Base-by-base conservation (phyloP, 2,797 vertebrate genomes). In the Setipinna tenuifilis region DNA sequence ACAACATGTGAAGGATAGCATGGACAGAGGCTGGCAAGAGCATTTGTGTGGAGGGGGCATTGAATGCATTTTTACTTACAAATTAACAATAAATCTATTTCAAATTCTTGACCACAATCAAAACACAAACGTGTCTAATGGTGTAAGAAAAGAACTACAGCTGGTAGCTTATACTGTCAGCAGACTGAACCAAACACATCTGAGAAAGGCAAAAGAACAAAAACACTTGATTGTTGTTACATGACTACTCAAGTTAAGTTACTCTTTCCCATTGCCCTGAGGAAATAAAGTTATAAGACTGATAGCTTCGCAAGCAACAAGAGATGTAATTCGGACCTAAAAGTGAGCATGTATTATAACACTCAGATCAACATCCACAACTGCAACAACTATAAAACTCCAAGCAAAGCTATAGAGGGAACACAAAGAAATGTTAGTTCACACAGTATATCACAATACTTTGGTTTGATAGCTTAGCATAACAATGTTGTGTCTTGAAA, bases 41-140 rank as follows among this genome's bases (percentile, higher is more conserved):
- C 90, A 96, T 96, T 96, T 96, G 95, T 95, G 96, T 94, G 94
- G 96, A 93, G 95, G 94, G 71, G 93, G 95, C 96, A 96, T 96
- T 97, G 98, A 99, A 99, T 99, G 98, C 98, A 99, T 99, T 99
- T 99, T 99, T 98, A 99, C 98, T 97, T 96, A 96, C 89, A 83
- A 54, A 83, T 46, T 54, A 84, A 68, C 61, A 71, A 68, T 31
- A 17, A 54, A 75, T 95, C 93, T 71, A 54, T 23, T 35, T 58
- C 48, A 41, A 35, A 57, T 57, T 31, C 82, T 62, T 86, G 71
- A 62, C 81, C 48, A 81, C 80, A 58, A 59, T 25, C 71, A 48
- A 57, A 86, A 82, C 59, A 84, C 65, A 65, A 19, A 19, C 31
- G 17, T 78, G 17, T 5, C 2, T 41, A 44, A 41, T 41, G 14